Conservation (phyloP, 2,888 invertebrate species). For the Melieria picta region DNA sequence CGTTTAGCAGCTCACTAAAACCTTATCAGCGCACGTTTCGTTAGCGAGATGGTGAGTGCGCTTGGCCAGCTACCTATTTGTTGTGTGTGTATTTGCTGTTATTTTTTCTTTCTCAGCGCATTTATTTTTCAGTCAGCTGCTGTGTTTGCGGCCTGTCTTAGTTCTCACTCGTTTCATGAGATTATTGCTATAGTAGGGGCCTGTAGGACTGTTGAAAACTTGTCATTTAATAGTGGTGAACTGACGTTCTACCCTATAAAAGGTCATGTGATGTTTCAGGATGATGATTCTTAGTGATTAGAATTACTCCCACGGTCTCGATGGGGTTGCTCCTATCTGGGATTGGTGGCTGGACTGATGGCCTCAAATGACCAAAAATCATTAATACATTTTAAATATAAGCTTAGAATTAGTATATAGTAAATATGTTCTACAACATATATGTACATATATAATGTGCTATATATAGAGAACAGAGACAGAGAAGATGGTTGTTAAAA, state of each 20-base stretch:
- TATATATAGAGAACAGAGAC: too few species aligned
- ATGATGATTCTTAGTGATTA: conserved; percentile 62
- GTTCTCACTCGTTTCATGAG: conserved; percentile 53
- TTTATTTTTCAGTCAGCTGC: conserved; percentile 14
- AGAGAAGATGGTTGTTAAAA: too few species aligned
- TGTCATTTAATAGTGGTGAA: conserved; percentile 62
- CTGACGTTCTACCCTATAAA: conserved; percentile 65
- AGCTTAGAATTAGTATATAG: background rate
- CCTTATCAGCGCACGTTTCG: background rate
- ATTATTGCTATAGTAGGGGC: background rate
- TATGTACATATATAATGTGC: too few species aligned
- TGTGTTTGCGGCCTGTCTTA: conserved; percentile 26
- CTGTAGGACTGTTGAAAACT: conserved; percentile 22
- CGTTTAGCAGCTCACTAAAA: background rate
- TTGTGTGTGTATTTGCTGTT: conserved; percentile 4
- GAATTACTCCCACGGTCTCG: conserved; percentile 57
- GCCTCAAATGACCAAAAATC: conserved; percentile 55
- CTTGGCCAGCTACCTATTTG: background rate
- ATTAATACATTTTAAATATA: conserved; percentile 12
- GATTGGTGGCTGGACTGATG: conserved; percentile 62
- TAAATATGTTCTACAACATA: too few species aligned
- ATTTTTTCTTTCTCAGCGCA: conserved; percentile 9
- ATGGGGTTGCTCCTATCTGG: conserved; percentile 65
- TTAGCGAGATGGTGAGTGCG: background rate
- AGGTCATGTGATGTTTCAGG: conserved; percentile 60